Evolutionary conservation across 2,113 vertebrate genomes (phyloP).

Genomic region (Arothron firmamentum): DNA sequence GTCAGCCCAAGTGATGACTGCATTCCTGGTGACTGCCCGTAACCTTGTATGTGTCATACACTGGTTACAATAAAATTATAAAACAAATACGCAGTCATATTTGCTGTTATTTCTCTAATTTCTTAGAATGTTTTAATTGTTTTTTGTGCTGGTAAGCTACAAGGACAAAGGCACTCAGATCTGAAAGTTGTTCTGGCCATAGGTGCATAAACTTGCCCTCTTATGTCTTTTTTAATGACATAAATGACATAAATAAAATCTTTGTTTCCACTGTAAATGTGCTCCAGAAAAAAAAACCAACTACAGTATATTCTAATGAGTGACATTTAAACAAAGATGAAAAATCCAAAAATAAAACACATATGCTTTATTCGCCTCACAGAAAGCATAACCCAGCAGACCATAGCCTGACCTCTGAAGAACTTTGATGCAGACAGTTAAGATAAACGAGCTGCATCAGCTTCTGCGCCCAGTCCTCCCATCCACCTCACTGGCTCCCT

Average conservation of each 20-base stretch:
- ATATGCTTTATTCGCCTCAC: slow-evolving; percentile 4
- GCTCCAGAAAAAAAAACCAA: background rate
- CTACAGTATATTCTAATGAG: background rate
- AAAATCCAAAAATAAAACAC: background rate
- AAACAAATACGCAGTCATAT: background rate
- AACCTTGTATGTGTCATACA: background rate
- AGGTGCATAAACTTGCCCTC: too few relatives aligned
- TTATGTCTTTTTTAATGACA: too few relatives aligned
- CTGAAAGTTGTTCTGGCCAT: too few relatives aligned
- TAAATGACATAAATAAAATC: too few relatives aligned
- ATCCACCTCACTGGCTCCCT: slow-evolving; percentile 37
- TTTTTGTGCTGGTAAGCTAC: too few relatives aligned
- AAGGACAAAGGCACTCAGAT: too few relatives aligned
- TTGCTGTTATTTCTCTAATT: background rate
- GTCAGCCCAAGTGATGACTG: slow-evolving; percentile 23
- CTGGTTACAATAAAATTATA: too few relatives aligned
- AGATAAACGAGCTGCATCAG: slow-evolving; percentile 21
- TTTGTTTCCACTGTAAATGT: too few relatives aligned
- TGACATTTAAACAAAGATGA: background rate
- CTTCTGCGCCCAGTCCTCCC: slow-evolving; percentile 42
- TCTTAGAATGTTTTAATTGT: background rate
- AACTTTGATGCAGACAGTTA: slow-evolving; percentile 20
- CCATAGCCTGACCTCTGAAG: background rate
- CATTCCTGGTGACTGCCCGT: slow-evolving; percentile 18
- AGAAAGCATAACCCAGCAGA: slow-evolving; percentile 11